Percentiles rank a stretch among this genome's conserved stretches.
Conservation (phyloP, 2,113 vertebrate species). For the Orthonyx spaldingii region DNA sequence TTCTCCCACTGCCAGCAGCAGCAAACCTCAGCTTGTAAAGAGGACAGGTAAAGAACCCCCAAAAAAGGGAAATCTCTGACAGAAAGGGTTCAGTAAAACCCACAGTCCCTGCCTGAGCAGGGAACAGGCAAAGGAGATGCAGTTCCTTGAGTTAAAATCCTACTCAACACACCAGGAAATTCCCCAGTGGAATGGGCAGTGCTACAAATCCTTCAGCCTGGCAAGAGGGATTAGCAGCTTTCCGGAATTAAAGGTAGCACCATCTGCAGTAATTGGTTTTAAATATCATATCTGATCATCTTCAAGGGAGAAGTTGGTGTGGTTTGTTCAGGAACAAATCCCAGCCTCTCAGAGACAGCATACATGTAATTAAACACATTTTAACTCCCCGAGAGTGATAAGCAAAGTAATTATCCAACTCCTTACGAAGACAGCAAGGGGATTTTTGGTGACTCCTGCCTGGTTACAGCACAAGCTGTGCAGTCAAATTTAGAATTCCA, state of each 20-base stretch:
- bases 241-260: background rate
- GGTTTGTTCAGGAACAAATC: background rate
- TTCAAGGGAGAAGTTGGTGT: background rate
- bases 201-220: background rate
- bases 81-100: background rate
- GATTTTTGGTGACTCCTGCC: background rate
- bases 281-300: background rate
- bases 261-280: background rate
- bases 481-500: background rate
- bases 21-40: background rate
- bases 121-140: background rate
- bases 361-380: background rate
- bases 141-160: background rate
- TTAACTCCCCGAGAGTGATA: background rate
- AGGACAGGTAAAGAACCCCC: background rate
- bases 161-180: background rate
- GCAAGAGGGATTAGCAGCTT: background rate
- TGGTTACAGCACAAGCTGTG: background rate
- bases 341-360: background rate
- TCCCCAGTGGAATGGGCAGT: background rate
- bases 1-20: background rate
- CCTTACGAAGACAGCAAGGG: background rate
- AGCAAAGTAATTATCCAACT: background rate
- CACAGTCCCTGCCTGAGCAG: background rate
- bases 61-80: background rate